Evolutionary conservation across 2,113 vertebrate species (phyloP).

Genomic region (Herpailurus yagouaroundi): DNA sequence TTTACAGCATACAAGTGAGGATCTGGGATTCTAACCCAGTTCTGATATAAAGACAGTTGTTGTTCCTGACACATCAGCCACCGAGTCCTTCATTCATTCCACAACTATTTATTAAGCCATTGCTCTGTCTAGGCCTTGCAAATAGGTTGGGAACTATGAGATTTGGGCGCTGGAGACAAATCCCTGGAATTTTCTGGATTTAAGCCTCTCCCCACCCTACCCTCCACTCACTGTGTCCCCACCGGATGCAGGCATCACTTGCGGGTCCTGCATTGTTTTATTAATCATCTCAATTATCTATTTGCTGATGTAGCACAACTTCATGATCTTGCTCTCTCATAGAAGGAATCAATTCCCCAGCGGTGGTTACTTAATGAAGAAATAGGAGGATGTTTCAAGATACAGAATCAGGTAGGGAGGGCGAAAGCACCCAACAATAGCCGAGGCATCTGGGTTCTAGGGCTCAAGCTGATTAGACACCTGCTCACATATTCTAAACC

Average conservation of each 20-base stretch:
- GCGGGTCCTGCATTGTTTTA: not conserved
- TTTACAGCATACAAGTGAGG: not conserved
- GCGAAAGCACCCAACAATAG: fast-evolving
- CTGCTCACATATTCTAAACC: not conserved
- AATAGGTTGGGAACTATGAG: not conserved
- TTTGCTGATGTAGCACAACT: not conserved
- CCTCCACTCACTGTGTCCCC: no score
- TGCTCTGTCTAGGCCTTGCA: not conserved
- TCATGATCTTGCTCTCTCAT: not conserved
- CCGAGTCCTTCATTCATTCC: not conserved
- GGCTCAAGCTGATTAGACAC: not conserved
- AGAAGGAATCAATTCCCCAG: not conserved
- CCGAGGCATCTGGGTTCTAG: not conserved
- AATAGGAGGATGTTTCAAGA: not conserved
- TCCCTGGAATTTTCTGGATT: not conserved
- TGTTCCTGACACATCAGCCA: not conserved
- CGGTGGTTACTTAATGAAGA: not conserved
- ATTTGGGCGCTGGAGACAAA: not conserved
- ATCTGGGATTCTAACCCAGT: not conserved
- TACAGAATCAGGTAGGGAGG: not conserved
- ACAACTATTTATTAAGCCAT: not conserved
- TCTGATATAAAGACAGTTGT: not conserved
- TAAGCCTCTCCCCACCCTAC: not conserved
- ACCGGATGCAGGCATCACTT: fast-evolving
- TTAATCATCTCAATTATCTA: not conserved